phyloP scores from a whole-genome alignment of 2,888 invertebrate species.

The Troglohyphantes excavatus region DNA sequence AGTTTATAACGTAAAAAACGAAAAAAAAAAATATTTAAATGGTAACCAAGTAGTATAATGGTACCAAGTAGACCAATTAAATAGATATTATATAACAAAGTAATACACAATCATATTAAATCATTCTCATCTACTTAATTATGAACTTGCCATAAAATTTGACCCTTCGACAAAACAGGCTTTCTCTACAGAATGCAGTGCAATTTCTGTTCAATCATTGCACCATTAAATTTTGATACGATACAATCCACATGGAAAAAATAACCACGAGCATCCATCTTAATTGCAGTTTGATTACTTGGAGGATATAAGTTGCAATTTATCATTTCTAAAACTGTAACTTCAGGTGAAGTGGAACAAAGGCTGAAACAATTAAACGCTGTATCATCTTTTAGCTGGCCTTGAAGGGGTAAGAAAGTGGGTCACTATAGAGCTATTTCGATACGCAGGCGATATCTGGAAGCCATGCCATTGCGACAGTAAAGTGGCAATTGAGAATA shows the following conservation, averaged over 20 bases:
- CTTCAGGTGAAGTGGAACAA: not conserved
- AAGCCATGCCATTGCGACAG: too few relatives aligned
- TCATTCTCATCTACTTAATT: too few relatives aligned
- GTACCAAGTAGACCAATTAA: too few relatives aligned
- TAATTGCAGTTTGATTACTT: conserved; percentile 11
- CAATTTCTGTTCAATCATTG: not conserved
- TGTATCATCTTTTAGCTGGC: not conserved
- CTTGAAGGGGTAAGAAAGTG: not conserved
- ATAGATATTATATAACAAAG: too few relatives aligned
- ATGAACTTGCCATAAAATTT: too few relatives aligned
- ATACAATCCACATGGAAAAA: not conserved
- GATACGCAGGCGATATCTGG: not conserved
- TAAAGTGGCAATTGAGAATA: too few relatives aligned
- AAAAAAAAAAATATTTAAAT: too few relatives aligned
- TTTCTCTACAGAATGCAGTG: too few relatives aligned
- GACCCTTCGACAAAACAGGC: too few relatives aligned
- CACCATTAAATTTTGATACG: not conserved
- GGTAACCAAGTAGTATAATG: too few relatives aligned
- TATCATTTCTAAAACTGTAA: not conserved
- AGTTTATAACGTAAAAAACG: too few relatives aligned
- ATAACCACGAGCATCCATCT: not conserved
- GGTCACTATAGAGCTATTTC: conserved; percentile 26
- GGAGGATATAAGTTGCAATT: not conserved
- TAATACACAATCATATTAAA: too few relatives aligned
- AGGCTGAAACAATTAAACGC: not conserved